Conservation (phyloP, 2,888 invertebrate genomes). For the Stegophylla sp. region DNA sequence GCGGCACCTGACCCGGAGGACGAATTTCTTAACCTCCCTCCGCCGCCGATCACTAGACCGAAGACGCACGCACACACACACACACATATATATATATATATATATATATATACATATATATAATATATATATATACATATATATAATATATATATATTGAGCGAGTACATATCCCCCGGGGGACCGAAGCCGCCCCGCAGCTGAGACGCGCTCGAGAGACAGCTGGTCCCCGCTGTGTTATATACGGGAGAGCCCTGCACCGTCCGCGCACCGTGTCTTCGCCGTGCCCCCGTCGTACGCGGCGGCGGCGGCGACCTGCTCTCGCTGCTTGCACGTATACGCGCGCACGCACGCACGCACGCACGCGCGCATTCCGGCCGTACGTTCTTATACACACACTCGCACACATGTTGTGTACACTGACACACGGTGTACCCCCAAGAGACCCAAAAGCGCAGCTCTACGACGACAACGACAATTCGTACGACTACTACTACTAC, state of each 20-base stretch:
- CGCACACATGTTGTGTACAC: neutral
- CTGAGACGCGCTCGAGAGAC: conserved; percentile 55
- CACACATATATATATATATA: no score
- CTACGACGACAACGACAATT: conserved; percentile 6
- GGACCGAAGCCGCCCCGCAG: conserved; percentile 11
- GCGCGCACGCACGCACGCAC: neutral
- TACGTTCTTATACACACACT: neutral
- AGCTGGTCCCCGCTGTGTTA: conserved; percentile 53
- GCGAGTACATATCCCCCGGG: conserved; percentile 24
- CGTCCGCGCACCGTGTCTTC: neutral
- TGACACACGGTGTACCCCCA: conserved; percentile 16
- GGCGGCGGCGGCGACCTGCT: no score
- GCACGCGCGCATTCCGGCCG: neutral
- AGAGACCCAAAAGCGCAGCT: conserved; percentile 8
- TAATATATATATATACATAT: no score
- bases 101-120: no score
- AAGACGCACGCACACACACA: no score
- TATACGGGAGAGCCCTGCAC: conserved; percentile 4
- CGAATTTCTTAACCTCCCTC: no score
- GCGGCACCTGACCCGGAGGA: no score
- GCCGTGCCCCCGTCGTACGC: neutral
- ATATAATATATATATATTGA: no score
- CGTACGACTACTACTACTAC: neutral
- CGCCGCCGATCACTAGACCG: no score
- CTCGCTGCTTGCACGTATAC: neutral